These are phyloP conservation scores for Plutella xylostella DNA, from an alignment of 2,888 invertebrate genomes.

Conservation along the genomic window DNA sequence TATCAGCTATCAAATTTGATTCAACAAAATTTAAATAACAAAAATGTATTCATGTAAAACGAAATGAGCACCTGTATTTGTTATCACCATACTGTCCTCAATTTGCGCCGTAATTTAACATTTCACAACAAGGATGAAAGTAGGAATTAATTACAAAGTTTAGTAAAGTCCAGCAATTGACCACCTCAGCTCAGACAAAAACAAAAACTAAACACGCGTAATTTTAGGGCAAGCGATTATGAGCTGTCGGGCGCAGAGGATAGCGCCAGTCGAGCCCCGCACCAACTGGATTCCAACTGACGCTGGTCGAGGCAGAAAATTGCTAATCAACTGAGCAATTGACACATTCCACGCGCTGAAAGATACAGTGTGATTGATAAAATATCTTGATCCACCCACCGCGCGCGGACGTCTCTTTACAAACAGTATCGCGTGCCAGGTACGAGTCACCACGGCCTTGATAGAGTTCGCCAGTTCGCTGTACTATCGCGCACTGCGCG, in stretches of 20 bases:
- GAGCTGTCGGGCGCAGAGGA: no score
- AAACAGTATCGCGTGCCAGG: conserved; percentile 39
- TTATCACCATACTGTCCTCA: no score
- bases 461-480: conserved; percentile 35
- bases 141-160: no score
- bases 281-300: not conserved
- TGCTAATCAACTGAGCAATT: conserved; percentile 12
- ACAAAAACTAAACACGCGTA: not conserved
- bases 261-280: no score
- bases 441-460: conserved; percentile 58
- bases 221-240: not conserved
- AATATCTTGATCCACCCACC: conserved; percentile 48
- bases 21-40: no score
- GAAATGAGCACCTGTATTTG: no score
- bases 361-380: conserved; percentile 10
- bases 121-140: no score
- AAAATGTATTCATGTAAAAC: no score
- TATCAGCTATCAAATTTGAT: no score
- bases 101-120: no score
- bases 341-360: conserved; percentile 31
- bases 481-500: not conserved
- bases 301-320: conserved; percentile 7
- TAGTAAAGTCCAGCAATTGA: no score
- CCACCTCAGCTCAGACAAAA: not conserved
- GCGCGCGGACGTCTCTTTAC: conserved; percentile 15